Conservation (phyloP, 2,113 vertebrate species). For the Vireo altiloquus region DNA sequence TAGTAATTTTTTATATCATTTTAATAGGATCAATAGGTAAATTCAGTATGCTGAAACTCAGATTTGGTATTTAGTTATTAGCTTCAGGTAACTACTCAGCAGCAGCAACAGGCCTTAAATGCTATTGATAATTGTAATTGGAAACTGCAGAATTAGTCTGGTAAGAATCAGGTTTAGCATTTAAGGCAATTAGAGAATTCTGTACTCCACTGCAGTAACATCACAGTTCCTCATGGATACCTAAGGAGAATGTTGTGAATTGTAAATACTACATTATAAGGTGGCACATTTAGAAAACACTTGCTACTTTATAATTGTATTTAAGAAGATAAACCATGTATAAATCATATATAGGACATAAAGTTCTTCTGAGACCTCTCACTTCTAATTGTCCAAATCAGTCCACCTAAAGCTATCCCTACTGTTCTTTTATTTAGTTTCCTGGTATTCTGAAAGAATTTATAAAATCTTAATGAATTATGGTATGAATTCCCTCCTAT, state of each 20-base stretch:
- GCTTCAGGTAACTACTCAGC: background rate
- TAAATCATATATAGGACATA: background rate
- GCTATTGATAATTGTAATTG: background rate
- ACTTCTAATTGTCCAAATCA: background rate
- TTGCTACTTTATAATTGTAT: background rate
- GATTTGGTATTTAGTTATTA: background rate
- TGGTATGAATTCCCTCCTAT: background rate
- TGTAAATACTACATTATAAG: background rate
- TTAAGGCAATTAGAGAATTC: background rate
- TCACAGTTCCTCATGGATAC: background rate
- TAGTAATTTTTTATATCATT: background rate
- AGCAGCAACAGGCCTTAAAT: background rate
- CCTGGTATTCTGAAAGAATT: background rate
- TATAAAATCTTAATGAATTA: background rate
- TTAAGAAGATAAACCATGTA: background rate
- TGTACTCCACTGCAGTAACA: background rate
- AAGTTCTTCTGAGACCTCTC: background rate
- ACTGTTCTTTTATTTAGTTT: background rate
- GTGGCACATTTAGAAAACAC: background rate
- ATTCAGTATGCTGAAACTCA: background rate
- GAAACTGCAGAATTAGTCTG: background rate
- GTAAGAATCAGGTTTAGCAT: background rate
- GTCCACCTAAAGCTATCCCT: background rate
- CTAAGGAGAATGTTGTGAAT: background rate
- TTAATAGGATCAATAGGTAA: background rate